A percentile compares a stretch with the other conserved stretches of the same genome.
Conservation (phyloP, 2,113 vertebrate species). For the Oceanodroma tethys region DNA sequence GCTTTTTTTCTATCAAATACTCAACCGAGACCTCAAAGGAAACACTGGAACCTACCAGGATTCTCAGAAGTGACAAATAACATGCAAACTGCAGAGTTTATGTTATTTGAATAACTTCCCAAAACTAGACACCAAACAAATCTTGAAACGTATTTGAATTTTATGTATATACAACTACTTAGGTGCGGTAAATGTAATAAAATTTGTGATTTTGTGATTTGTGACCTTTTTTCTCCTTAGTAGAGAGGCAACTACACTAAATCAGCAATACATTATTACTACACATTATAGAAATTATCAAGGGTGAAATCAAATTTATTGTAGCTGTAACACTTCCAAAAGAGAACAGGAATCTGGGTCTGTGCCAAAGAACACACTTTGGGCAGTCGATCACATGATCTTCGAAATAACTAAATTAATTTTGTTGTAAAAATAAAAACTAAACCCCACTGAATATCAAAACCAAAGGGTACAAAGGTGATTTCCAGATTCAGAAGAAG, state of each 20-base stretch:
- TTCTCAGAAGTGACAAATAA: not conserved
- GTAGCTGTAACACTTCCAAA: constrained; percentile 19
- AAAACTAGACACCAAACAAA: constrained; percentile 7
- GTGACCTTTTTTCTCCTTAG: not conserved
- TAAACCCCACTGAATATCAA: not conserved
- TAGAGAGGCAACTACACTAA: not conserved
- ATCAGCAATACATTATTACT: constrained; percentile 28
- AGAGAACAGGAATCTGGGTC: constrained; percentile 6
- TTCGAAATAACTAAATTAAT: constrained; percentile 35
- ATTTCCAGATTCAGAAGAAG: not conserved
- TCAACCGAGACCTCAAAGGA: not conserved
- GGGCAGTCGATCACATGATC: not conserved
- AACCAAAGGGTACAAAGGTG: not conserved
- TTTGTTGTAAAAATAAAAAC: not conserved
- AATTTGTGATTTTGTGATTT: not conserved
- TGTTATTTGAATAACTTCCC: not conserved
- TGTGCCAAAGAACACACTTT: constrained; percentile 34
- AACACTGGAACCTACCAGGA: not conserved
- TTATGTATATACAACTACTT: not conserved
- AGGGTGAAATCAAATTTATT: constrained; percentile 55
- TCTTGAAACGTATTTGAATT: not conserved
- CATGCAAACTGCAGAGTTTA: not conserved
- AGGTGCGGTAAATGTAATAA: not conserved
- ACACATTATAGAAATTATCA: constrained; percentile 41
- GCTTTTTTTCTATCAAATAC: not conserved